Evolutionary conservation across 2,888 invertebrate species (phyloP), one percentile per base, ranked within the genome.

Genomic region (Chrysolina haemoptera): DNA sequence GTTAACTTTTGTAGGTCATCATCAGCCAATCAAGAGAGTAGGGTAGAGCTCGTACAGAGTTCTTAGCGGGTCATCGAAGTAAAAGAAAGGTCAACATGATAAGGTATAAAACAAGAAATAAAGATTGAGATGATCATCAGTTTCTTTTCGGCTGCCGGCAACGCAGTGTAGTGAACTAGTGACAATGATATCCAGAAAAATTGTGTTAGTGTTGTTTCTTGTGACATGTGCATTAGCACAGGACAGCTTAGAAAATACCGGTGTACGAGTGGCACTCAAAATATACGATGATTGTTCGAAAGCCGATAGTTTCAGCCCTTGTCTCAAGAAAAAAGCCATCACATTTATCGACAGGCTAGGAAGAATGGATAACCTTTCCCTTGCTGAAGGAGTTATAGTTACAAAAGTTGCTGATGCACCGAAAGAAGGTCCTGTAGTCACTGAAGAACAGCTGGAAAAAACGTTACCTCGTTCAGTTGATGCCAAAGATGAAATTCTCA

Each of bases 281-380:
- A 90, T 95, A 77, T 95, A 95, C 86, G 95, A 95, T 81, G 95
- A 95, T 82, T 95, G 95, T 84, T 91, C 91, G 76, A 90, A 91
- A 77, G 88, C 92, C 0, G 93, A 93, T 74, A 94, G 93, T 64
- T 89, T 95, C 68, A 89, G 93, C 68, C 93, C 93, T 27, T 95
- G 95, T 85, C 88, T 95, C 67, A 95, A 95, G 89, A 94, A 94
- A 87, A 95, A 95, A 85, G 95, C 95, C 0, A 92, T 95, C 72
- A 89, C 94, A 1, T 95, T 95, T 85, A 92, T 95, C 79, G 95
- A 95, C 83, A 90, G 95, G 65, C 90, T 95, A 35, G 91, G 93
- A 0, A 90, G 93, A 74, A 93, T 95, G 89, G 93, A 94, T 27
- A 90, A 91, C 20, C 82, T 91, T 22, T 88, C 90, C 18, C 86